These are phyloP conservation scores for Temnothorax ravouxi DNA, from an alignment of 2,888 invertebrate species.

Conservation along the genomic window DNA sequence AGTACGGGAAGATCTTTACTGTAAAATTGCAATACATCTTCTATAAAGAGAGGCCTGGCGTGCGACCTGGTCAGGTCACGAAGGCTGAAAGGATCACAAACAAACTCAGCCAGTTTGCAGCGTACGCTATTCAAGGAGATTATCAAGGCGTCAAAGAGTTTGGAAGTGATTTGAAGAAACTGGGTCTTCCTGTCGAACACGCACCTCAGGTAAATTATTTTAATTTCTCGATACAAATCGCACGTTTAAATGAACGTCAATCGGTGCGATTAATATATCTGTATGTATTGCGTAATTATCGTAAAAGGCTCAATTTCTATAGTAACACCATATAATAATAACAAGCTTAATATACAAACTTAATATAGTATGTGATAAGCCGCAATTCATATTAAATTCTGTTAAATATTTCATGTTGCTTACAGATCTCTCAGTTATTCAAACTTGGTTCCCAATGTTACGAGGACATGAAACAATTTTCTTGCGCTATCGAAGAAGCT, in stretches of 20 bases:
- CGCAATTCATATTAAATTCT: background rate
- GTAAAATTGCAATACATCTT: conserved; percentile 98
- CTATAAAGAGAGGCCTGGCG: conserved; percentile 99
- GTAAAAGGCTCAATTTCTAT: background rate
- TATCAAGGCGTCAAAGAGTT: conserved; percentile 97
- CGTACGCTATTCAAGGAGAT: conserved; percentile 97
- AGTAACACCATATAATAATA: background rate
- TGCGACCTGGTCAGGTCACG: conserved; percentile 97
- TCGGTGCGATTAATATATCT: background rate
- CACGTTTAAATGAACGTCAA: background rate
- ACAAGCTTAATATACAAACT: background rate
- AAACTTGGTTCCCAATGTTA: conserved; percentile 97
- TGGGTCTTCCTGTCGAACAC: conserved; percentile 98
- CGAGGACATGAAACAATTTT: conserved; percentile 97
- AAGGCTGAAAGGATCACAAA: conserved; percentile 97
- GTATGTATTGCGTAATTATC: background rate
- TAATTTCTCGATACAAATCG: background rate
- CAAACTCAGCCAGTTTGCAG: conserved; percentile 96
- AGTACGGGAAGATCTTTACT: conserved; percentile 99
- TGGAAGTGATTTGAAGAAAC: conserved; percentile 96
- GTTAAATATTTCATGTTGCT: conserved; percentile 7
- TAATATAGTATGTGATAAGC: background rate
- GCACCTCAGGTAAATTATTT: conserved; percentile 93
- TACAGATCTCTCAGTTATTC: conserved; percentile 95
- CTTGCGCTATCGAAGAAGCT: conserved; percentile 96